Conservation (phyloP, 1,140 invertebrate species). For the Drosophila carrolli region DNA sequence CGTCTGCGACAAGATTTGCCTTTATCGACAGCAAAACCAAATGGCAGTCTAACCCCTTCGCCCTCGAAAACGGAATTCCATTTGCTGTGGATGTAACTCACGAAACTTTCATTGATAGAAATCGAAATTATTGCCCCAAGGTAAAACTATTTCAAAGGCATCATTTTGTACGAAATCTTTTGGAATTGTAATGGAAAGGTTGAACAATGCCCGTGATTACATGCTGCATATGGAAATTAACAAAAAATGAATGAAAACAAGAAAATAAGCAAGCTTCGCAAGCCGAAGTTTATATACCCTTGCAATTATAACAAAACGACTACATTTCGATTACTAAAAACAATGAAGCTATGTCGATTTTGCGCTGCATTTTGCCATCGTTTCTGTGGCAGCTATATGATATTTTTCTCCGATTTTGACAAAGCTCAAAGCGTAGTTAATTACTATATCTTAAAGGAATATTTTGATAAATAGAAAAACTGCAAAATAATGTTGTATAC, state of each 20-base stretch:
- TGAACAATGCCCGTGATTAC: neutral
- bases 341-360: too few relatives aligned
- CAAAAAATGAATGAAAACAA: neutral
- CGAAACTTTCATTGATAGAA: conserved; percentile 62
- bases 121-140: conserved; percentile 53
- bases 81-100: conserved; percentile 51
- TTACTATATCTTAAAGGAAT: too few relatives aligned
- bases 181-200: neutral
- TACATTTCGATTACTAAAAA: too few relatives aligned
- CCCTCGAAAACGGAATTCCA: conserved; percentile 58
- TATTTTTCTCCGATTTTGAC: too few relatives aligned
- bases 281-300: too few relatives aligned
- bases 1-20: conserved; percentile 70
- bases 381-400: too few relatives aligned
- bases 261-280: too few relatives aligned
- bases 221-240: neutral
- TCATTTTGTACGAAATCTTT: neutral
- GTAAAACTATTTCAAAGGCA: neutral
- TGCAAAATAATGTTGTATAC: too few relatives aligned
- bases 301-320: too few relatives aligned
- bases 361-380: too few relatives aligned
- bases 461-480: too few relatives aligned
- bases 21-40: conserved; percentile 62
- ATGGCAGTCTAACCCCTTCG: conserved; percentile 7
- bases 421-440: too few relatives aligned